These are phyloP conservation scores for Protobothrops mucrosquamatus DNA, from an alignment of 2,113 vertebrate species.

Conservation along the genomic window DNA sequence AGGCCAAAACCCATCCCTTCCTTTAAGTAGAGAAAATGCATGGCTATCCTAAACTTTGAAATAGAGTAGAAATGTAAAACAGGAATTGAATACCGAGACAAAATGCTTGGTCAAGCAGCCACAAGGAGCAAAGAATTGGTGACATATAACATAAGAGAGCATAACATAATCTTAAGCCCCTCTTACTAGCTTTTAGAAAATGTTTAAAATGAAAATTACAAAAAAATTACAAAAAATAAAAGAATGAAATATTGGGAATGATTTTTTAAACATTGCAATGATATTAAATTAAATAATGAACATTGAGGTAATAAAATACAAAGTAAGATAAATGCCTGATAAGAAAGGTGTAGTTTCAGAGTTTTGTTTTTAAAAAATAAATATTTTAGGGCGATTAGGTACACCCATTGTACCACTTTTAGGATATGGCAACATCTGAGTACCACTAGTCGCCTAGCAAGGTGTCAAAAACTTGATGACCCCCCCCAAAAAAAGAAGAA, in stretches of 20 bases:
- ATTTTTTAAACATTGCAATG: constrained; percentile 45
- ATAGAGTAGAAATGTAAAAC: background rate
- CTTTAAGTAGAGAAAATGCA: background rate
- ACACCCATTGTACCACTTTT: too few species aligned
- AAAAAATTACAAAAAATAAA: background rate
- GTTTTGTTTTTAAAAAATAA: constrained; percentile 37
- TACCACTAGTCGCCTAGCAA: too few species aligned
- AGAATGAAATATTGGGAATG: background rate
- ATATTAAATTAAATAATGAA: constrained; percentile 54
- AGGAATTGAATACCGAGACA: background rate
- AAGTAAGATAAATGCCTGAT: constrained; percentile 48
- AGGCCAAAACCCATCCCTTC: background rate
- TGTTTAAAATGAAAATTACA: constrained; percentile 8
- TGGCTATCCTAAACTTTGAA: background rate
- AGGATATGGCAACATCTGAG: too few species aligned
- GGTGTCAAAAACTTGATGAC: too few species aligned
- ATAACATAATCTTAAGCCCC: constrained; percentile 14
- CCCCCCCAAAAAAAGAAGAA: too few species aligned
- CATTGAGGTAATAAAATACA: constrained; percentile 50
- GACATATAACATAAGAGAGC: background rate
- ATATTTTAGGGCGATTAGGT: constrained; percentile 42
- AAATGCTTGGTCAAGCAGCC: background rate
- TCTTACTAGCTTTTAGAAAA: background rate
- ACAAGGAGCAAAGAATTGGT: constrained; percentile 8
- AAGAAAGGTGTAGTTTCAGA: constrained; percentile 35